Evolutionary conservation across 2,888 invertebrate species (phyloP).

Genomic region (Drosophila mimetica): DNA sequence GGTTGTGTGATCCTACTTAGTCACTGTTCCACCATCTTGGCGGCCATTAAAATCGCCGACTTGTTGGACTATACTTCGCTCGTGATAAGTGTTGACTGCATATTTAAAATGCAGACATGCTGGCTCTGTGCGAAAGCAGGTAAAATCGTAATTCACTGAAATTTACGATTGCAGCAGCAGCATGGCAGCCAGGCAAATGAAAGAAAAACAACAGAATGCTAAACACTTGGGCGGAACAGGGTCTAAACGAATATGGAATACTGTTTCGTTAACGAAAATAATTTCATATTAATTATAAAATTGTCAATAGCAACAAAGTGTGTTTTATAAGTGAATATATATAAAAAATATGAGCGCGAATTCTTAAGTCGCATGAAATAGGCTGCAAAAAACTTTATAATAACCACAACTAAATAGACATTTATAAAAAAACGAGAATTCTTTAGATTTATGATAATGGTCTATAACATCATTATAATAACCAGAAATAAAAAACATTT

Average conservation of each 20-base stretch:
- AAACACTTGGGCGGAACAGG: conserved; percentile 11
- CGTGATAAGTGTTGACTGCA: conserved; percentile 64
- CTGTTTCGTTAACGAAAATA: not conserved
- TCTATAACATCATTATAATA: too few relatives aligned
- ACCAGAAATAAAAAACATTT: too few relatives aligned
- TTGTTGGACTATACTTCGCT: conserved; percentile 14
- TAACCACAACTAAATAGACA: too few relatives aligned
- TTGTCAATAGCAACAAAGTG: too few relatives aligned
- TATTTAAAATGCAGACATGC: conserved; percentile 71
- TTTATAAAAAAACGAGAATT: too few relatives aligned
- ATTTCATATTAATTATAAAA: too few relatives aligned
- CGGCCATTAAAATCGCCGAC: conserved; percentile 51
- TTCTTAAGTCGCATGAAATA: too few relatives aligned
- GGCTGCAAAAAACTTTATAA: too few relatives aligned
- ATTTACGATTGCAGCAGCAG: conserved; percentile 70
- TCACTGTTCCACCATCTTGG: conserved; percentile 41
- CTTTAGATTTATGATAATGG: not conserved
- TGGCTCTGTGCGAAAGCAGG: conserved; percentile 51
- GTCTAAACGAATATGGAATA: not conserved
- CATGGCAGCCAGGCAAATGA: conserved; percentile 23
- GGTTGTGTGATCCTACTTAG: conserved; percentile 32
- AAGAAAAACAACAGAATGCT: conserved; percentile 29
- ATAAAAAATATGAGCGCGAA: too few relatives aligned
- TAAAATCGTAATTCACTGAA: conserved; percentile 72
- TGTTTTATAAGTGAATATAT: too few relatives aligned